Evolutionary conservation across 2,797 vertebrate species (phyloP), one percentile per base, ranked within the genome.

Genomic region (Peromyscus aztecus): DNA sequence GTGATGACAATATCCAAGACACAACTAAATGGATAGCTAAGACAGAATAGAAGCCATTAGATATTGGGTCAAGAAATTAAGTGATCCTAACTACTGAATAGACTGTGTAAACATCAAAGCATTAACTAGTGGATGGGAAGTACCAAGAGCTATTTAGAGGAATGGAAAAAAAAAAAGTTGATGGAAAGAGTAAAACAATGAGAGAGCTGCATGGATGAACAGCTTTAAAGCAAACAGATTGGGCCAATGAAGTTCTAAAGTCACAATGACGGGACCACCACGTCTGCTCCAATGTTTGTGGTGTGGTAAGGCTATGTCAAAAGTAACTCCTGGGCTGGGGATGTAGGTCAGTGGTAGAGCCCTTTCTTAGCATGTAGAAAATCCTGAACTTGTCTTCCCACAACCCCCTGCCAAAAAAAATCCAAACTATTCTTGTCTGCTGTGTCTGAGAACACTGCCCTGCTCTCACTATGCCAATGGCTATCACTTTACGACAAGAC

Each of bases 241-340:
- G 81, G 76, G 29, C 52, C 46, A 73, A 43, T 46, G 65, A 95
- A 87, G 19, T 84, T 95, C 90, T 95, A 43, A 96, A 95, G 55
- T 88, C 69, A 93, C 63, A 91, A 40, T 55, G 73, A 27, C 5
- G 80, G 29, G 49, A 94, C 71, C 16, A 90, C 16, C 2, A 92
- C 82, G 21, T 31, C 65, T 93, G 16, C 57, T 82, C 69, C 24
- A 80, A 12, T 40, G 31, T 69, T 43, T 89, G 13, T 81, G 31
- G 34, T 40, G 8, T 87, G 55, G 91, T 59, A 89, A 89, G 61
- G 29, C 17, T 77, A 40, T 55, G 49, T 73, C 40, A 83, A 65
- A 17, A 2, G 65, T 83, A 95, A 94, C 78, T 85, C 71, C 24
- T 40, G 7, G 27, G 19, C 24, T 37, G 27, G 17, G 27, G 31